Conservation (phyloP, 2,888 invertebrate species). For the Temnothorax unifasciatus region DNA sequence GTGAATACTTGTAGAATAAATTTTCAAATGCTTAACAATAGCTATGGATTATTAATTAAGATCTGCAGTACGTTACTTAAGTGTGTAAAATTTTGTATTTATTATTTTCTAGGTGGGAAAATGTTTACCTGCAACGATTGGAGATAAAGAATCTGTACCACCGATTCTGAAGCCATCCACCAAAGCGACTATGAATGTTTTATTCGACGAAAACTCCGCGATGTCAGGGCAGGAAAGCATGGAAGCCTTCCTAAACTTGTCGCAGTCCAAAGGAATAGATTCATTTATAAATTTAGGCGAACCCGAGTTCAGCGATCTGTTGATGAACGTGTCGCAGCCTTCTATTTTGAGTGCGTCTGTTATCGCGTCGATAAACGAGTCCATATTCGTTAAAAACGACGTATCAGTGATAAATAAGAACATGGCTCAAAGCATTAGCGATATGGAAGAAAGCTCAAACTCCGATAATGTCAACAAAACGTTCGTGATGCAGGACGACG, state of each 20-base stretch:
- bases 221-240: constrained; percentile 82
- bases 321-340: constrained; percentile 83
- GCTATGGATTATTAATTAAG: not conserved
- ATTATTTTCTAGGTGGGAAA: constrained; percentile 54
- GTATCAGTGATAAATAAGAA: not conserved
- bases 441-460: constrained; percentile 30
- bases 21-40: not conserved
- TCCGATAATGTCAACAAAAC: constrained; percentile 58
- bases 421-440: not conserved
- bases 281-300: constrained; percentile 83
- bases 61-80: not conserved
- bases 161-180: constrained; percentile 77
- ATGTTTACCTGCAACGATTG: constrained; percentile 35
- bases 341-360: constrained; percentile 81
- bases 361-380: constrained; percentile 41
- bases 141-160: constrained; percentile 74
- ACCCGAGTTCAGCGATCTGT: constrained; percentile 79
- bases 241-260: constrained; percentile 82
- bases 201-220: constrained; percentile 56
- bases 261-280: constrained; percentile 82
- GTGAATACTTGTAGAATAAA: constrained; percentile 5
- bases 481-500: constrained; percentile 46
- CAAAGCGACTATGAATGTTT: constrained; percentile 29
- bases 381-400: not conserved
- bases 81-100: not conserved